phyloP scores from a whole-genome alignment of 2,113 vertebrate species.

The Scytalopus superciliaris region DNA sequence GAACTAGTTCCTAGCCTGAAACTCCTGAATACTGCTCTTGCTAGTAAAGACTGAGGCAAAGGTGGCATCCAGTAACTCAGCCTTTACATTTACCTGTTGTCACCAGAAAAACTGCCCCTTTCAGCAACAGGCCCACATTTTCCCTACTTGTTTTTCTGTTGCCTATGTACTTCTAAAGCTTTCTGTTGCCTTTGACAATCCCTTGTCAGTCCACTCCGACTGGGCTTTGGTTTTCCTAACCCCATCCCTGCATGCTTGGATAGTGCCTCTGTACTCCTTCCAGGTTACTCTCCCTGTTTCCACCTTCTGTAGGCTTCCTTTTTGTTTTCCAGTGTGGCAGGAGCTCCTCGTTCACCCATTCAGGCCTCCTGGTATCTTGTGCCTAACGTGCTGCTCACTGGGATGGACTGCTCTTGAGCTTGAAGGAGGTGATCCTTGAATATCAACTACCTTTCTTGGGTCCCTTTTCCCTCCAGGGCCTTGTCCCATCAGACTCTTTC shows the following conservation, averaged over 20 bases:
- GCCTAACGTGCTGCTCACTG: not conserved
- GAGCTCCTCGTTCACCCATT: not conserved
- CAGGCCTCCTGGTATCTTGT: not conserved
- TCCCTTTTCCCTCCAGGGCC: not conserved
- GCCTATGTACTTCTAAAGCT: not conserved
- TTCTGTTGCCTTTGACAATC: not conserved
- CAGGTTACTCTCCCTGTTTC: not conserved
- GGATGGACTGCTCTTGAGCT: not conserved
- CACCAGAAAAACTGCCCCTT: not conserved
- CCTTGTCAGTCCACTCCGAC: not conserved
- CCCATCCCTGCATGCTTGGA: not conserved
- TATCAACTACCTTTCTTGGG: not conserved
- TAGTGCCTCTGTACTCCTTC: not conserved
- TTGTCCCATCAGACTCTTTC: not conserved
- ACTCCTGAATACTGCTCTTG: not conserved
- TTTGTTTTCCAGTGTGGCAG: not conserved
- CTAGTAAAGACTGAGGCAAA: not conserved
- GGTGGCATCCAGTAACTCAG: not conserved
- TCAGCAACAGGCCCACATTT: not conserved
- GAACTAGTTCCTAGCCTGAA: no score
- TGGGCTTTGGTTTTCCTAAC: not conserved
- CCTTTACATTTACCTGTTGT: not conserved
- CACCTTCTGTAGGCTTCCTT: not conserved
- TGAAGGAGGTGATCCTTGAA: not conserved
- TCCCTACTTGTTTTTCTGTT: not conserved